Conservation (phyloP, 2,113 vertebrate species). For the Archocentrus centrarchus region DNA sequence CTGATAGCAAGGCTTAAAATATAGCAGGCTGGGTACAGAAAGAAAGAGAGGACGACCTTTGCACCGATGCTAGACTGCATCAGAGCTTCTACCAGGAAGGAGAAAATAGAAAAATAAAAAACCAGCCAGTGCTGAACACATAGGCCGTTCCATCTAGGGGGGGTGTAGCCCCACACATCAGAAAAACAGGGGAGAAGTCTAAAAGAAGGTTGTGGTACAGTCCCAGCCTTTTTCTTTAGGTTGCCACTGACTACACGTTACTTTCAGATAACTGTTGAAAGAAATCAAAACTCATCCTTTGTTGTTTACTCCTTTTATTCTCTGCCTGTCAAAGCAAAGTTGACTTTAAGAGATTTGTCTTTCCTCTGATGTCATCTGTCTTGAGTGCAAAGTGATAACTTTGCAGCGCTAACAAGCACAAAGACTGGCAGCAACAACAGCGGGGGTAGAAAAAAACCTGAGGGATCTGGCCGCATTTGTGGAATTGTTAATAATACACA, state of each 20-base stretch:
- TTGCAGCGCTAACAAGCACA: constrained; percentile 26
- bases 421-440: constrained; percentile 5
- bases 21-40: neutral
- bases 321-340: constrained; percentile 16
- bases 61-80: neutral
- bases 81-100: constrained; percentile 5
- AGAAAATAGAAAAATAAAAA: constrained; percentile 15
- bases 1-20: constrained; percentile 17
- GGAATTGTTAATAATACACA: neutral
- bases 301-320: constrained; percentile 33
- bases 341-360: constrained; percentile 30
- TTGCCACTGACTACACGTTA: neutral
- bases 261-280: constrained; percentile 33
- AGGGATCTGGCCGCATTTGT: neutral
- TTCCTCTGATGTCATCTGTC: constrained; percentile 37
- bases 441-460: neutral
- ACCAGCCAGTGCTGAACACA: constrained; percentile 9
- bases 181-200: neutral
- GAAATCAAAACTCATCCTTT: constrained; percentile 35
- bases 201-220: neutral
- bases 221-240: neutral
- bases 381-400: neutral
- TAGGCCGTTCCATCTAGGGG: neutral
- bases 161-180: neutral
- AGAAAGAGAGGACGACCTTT: constrained; percentile 21